Evolutionary conservation across 2,113 vertebrate genomes (phyloP).

Genomic region (Leptocoma aspasia): DNA sequence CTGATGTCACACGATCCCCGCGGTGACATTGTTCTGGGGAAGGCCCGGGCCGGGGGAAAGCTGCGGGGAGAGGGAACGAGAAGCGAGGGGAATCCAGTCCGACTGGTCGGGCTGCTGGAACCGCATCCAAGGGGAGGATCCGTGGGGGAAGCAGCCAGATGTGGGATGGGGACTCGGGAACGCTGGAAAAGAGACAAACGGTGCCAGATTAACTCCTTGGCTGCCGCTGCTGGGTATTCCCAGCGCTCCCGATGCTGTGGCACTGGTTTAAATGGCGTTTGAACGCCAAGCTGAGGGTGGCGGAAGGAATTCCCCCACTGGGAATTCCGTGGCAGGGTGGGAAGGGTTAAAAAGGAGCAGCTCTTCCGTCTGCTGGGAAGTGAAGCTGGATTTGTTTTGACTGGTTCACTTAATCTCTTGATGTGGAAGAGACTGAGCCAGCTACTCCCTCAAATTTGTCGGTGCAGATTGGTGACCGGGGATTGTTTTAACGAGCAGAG

Average conservation of each 20-base stretch:
- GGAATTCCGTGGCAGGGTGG: rapidly evolving
- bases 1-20: neutral
- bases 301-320: neutral
- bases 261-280: neutral
- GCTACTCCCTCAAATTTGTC: neutral
- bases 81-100: constrained; percentile 32
- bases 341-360: neutral
- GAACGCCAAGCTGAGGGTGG: neutral
- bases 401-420: neutral
- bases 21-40: neutral
- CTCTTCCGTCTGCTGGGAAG: neutral
- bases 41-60: neutral
- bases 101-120: constrained; percentile 33
- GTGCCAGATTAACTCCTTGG: neutral
- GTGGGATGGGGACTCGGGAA: neutral
- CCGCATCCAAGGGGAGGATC: constrained; percentile 1
- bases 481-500: neutral
- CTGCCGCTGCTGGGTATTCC: neutral
- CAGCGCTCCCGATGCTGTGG: neutral
- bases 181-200: neutral
- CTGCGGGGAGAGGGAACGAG: neutral
- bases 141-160: neutral
- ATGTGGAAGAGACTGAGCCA: neutral
- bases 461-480: neutral
- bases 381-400: neutral